Conservation (phyloP, 2,113 vertebrate species). For the Ailuropoda melanoleuca region DNA sequence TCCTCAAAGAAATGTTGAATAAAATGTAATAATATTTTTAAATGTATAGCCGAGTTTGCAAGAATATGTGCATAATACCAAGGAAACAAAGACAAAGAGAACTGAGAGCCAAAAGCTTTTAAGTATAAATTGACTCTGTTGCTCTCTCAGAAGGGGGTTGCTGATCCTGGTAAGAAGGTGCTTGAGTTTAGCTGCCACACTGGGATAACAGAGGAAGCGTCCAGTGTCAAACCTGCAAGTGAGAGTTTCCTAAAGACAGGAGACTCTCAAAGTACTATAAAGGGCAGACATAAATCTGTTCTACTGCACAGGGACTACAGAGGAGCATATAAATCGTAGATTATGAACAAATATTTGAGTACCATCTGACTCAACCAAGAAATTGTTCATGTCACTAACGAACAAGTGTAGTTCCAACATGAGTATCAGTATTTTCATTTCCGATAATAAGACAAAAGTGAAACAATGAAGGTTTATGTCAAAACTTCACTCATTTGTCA, state of each 20-base stretch:
- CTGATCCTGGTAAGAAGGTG: not conserved
- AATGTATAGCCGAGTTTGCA: not conserved
- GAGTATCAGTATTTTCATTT: not conserved
- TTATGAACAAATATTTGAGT: constrained; percentile 21
- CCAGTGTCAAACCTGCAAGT: not conserved
- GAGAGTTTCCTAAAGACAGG: not conserved
- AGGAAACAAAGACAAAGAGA: constrained; percentile 14
- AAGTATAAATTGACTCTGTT: not conserved
- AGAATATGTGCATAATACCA: not conserved
- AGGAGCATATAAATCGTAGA: constrained; percentile 3
- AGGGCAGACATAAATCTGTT: not conserved
- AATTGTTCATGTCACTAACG: not conserved
- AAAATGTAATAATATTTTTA: not conserved
- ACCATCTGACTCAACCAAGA: constrained; percentile 45
- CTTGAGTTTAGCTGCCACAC: not conserved
- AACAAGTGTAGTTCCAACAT: not conserved
- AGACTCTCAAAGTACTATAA: not conserved
- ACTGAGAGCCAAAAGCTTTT: constrained; percentile 12
- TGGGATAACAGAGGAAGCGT: not conserved
- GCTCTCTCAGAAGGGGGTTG: not conserved
- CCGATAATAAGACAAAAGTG: not conserved
- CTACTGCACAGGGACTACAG: not conserved
- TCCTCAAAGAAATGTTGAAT: constrained; percentile 27
- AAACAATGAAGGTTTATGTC: not conserved
- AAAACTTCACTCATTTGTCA: not conserved